Percentiles rank a stretch among this genome's conserved stretches.
These are phyloP conservation scores for Dermolepida albohirtum DNA, from an alignment of 2,888 invertebrate species.

Conservation along the genomic window DNA sequence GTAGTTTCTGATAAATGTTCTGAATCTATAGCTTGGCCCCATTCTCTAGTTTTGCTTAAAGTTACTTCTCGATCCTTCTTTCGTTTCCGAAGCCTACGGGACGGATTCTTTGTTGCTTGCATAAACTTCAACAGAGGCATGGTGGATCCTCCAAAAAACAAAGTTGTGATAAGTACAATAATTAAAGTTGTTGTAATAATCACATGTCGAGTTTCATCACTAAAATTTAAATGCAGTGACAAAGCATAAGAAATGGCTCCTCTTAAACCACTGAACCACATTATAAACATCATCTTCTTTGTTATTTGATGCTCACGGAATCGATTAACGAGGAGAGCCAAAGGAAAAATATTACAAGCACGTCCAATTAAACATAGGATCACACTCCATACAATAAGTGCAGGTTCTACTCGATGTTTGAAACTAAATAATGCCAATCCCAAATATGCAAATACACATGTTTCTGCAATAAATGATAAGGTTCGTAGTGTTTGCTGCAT, in stretches of 20 bases:
- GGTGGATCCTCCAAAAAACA: conserved; percentile 96
- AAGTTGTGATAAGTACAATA: conserved; percentile 94
- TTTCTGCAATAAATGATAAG: conserved; percentile 97
- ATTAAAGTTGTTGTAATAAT: conserved; percentile 98
- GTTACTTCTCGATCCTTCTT: conserved; percentile 83
- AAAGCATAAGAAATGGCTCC: conserved; percentile 99
- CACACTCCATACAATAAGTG: conserved; percentile 94
- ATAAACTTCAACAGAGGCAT: conserved; percentile 96
- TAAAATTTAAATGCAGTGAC: conserved; percentile 93
- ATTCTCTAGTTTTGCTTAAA: conserved; percentile 97
- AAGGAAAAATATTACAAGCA: conserved; percentile 96
- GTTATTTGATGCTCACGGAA: conserved; percentile 98
- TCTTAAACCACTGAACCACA: conserved; percentile 98
- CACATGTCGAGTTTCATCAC: conserved; percentile 94
- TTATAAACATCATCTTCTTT: conserved; percentile 98
- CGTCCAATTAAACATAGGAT: conserved; percentile 92
- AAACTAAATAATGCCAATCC: conserved; percentile 96
- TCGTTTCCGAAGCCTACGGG: conserved; percentile 69
- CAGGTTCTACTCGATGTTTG: conserved; percentile 90
- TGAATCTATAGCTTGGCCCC: conserved; percentile 95
- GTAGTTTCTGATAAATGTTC: conserved; percentile 93
- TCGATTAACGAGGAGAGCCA: conserved; percentile 92
- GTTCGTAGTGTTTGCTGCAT: conserved; percentile 99
- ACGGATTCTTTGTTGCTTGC: conserved; percentile 74
- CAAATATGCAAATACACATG: conserved; percentile 98